These are phyloP conservation scores for Automeris io DNA, from an alignment of 2,888 invertebrate species.

Conservation along the genomic window DNA sequence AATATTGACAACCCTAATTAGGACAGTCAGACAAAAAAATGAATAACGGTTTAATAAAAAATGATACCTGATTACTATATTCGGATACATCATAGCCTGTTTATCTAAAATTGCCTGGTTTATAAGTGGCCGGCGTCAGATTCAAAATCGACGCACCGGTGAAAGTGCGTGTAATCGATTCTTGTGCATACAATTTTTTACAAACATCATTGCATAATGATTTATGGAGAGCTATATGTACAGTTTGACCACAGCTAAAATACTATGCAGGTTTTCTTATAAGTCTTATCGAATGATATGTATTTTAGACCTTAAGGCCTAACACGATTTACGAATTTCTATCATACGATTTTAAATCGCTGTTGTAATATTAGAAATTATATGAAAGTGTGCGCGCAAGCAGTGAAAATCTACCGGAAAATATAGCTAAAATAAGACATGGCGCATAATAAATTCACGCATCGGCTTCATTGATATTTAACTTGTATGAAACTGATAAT, in stretches of 20 bases:
- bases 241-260: background rate
- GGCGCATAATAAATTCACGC: too few relatives aligned
- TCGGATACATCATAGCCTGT: slow-evolving; percentile 45
- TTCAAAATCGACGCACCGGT: slow-evolving; percentile 28
- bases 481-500: too few relatives aligned
- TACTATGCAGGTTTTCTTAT: background rate
- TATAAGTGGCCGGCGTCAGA: slow-evolving; percentile 36
- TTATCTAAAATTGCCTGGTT: slow-evolving; percentile 55
- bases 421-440: too few relatives aligned
- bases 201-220: slow-evolving; percentile 46
- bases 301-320: too few relatives aligned
- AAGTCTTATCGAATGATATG: too few relatives aligned
- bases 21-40: slow-evolving; percentile 28
- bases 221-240: slow-evolving; percentile 27
- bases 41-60: slow-evolving; percentile 38
- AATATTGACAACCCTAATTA: background rate
- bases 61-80: slow-evolving; percentile 50
- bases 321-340: too few relatives aligned
- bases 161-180: slow-evolving; percentile 56
- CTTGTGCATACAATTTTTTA: slow-evolving; percentile 38
- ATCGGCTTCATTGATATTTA: too few relatives aligned
- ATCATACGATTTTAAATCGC: too few relatives aligned
- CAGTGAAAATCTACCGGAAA: too few relatives aligned
- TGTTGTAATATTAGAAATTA: too few relatives aligned
- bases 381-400: too few relatives aligned